Base-by-base conservation (phyloP, 2,797 vertebrate species). In the Leptoclinus maculatus region DNA sequence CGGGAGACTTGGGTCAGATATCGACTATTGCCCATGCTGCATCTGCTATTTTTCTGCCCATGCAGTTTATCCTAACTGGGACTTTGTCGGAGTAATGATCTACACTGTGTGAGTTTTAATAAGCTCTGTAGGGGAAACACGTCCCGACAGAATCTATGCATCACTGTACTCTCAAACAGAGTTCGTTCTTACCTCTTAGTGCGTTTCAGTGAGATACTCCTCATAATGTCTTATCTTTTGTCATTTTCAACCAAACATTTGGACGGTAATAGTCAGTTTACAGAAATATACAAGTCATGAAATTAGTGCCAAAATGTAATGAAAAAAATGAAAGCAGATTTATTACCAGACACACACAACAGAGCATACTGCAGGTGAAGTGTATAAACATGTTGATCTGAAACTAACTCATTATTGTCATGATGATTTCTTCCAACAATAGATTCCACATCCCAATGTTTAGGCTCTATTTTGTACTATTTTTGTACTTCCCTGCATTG, bases 121-220 rank as follows among this genome's bases (percentile, higher is more conserved):
- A 94, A 93, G 91, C 91, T 93, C 93, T 93, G 71, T 79, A 59
- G 92, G 90, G 93, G 79, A 91, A 93, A 89, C 85, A 71, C 84
- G 66, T 87, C 81, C 77, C 76, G 54, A 77, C 83, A 88, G 76
- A 80, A 82, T 82, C 82, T 70, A 88, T 83, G 78, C 84, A 81
- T 82, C 79, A 68, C 70, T 85, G 71, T 76, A 16, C 77, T 84
- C 65, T 84, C 66, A 71, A 53, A 83, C 12, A 74, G 70, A n/a
- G 51, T 69, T 39, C 1, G 38, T 51, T 74, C 21, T 69, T 71
- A 25, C 17, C 66, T 69, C 54, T 62, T n/a, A n/a, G 38, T 38
- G 19, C 49, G n/a, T 62, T 54, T 34, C 65, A 66, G 58, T 43
- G 27, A 45, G 34, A 64, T n/a, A 4, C 17, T 32, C 43, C 32